Evolutionary conservation across 92 coral and sea anemone species (phyloP).

Genomic region (Montipora capitata): DNA sequence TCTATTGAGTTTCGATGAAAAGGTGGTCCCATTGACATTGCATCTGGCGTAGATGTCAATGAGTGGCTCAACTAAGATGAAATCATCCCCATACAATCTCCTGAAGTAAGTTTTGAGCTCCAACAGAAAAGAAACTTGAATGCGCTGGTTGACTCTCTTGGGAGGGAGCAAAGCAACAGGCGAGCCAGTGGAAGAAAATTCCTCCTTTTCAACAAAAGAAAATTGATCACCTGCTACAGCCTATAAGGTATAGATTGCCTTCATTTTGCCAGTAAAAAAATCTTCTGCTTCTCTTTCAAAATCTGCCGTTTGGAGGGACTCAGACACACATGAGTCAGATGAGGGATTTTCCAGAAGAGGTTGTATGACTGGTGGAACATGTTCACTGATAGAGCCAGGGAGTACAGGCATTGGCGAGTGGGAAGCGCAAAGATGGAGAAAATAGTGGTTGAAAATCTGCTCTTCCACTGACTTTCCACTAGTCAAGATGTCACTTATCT

Average conservation of each 20-base stretch:
- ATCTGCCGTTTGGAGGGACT: not conserved
- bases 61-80: conserved; percentile 35
- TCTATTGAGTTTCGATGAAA: conserved; percentile 58
- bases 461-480: conserved; percentile 61
- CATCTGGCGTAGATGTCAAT: conserved; percentile 64
- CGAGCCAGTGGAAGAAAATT: not conserved
- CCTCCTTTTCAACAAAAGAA: conserved; percentile 1
- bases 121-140: not conserved
- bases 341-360: conserved; percentile 4
- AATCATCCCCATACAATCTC: not conserved
- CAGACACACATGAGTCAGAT: not conserved
- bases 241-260: not conserved
- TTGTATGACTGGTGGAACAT: too few relatives aligned
- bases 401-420: conserved; percentile 3
- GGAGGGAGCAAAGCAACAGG: conserved; percentile 12
- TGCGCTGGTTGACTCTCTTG: conserved; percentile 2
- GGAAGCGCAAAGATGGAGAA: conserved; percentile 19
- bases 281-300: conserved; percentile 6
- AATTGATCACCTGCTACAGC: conserved; percentile 1
- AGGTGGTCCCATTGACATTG: conserved; percentile 52
- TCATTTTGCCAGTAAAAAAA: conserved; percentile 1
- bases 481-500: conserved; percentile 29
- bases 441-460: conserved; percentile 33
- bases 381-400: not conserved
- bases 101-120: conserved; percentile 21